These are phyloP conservation scores for Globodera rostochiensis DNA, from an alignment of 1,140 invertebrate genomes.

Conservation along the genomic window DNA sequence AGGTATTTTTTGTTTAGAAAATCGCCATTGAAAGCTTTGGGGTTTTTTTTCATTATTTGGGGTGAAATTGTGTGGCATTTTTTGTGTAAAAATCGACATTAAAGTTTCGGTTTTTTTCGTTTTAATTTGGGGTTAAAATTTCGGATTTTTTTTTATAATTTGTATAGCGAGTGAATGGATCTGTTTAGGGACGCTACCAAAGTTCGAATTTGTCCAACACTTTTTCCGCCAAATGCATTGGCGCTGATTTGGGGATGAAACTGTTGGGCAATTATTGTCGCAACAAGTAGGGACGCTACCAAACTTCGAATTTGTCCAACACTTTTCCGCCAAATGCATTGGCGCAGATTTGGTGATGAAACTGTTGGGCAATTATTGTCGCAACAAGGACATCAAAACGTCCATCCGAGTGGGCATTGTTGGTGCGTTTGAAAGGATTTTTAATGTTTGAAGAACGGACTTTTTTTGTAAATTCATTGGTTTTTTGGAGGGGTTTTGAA, in stretches of 20 bases:
- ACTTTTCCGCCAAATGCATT: conserved; percentile 78
- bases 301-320: conserved; percentile 65
- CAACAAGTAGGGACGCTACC: conserved; percentile 73
- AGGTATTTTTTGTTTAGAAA: conserved; percentile 26
- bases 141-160: neutral
- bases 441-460: no score
- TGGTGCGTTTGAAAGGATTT: conserved; percentile 69
- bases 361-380: conserved; percentile 88
- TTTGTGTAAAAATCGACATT: no score
- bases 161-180: neutral
- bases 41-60: no score
- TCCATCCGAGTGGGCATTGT: conserved; percentile 90
- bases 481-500: no score
- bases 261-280: conserved; percentile 91
- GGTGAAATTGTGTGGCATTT: no score
- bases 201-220: conserved; percentile 66
- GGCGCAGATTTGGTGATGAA: conserved; percentile 90
- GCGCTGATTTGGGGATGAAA: conserved; percentile 87
- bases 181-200: conserved; percentile 70
- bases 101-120: no score
- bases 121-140: no score
- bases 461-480: no score
- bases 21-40: neutral
- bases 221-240: conserved; percentile 80
- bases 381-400: conserved; percentile 85